Evolutionary conservation across 1,140 invertebrate genomes (phyloP).

Genomic region (Drosophila bipectinata): DNA sequence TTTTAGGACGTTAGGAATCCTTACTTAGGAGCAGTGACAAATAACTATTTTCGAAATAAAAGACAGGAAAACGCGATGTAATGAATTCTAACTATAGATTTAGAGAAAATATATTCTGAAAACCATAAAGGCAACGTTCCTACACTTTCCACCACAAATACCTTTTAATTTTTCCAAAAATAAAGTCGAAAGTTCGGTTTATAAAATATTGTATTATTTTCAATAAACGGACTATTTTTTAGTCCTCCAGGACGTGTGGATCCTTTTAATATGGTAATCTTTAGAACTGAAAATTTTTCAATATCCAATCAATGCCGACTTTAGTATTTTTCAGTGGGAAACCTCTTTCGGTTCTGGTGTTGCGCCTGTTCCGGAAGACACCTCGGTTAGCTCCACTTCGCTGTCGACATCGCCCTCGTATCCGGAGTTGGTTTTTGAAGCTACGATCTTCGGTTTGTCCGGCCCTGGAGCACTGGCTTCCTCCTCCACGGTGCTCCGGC

Average conservation of each 20-base stretch:
- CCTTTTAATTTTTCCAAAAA: no score
- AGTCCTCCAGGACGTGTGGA: neutral
- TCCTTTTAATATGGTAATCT: no score
- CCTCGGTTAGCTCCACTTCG: slow-evolving; percentile 28
- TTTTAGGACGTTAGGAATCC: neutral
- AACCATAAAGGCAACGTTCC: no score
- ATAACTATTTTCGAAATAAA: slow-evolving; percentile 2
- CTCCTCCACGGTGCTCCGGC: slow-evolving; percentile 8
- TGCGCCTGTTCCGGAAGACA: neutral
- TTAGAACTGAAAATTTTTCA: neutral
- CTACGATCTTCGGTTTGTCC: neutral
- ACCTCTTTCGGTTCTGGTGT: neutral
- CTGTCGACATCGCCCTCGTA: slow-evolving; percentile 66
- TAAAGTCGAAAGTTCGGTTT: no score
- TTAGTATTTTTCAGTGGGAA: neutral
- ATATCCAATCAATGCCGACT: neutral
- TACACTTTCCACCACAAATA: no score
- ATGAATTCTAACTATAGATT: neutral
- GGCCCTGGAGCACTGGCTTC: neutral
- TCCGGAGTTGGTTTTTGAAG: slow-evolving; percentile 40
- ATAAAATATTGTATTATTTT: neutral
- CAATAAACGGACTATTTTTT: neutral
- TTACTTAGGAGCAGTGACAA: neutral
- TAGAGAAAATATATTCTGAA: neutral
- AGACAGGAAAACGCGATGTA: neutral